Percentiles rank a stretch among this genome's conserved stretches.
Conservation (phyloP, 2,888 invertebrate species). For the Chorisops tibialis region DNA sequence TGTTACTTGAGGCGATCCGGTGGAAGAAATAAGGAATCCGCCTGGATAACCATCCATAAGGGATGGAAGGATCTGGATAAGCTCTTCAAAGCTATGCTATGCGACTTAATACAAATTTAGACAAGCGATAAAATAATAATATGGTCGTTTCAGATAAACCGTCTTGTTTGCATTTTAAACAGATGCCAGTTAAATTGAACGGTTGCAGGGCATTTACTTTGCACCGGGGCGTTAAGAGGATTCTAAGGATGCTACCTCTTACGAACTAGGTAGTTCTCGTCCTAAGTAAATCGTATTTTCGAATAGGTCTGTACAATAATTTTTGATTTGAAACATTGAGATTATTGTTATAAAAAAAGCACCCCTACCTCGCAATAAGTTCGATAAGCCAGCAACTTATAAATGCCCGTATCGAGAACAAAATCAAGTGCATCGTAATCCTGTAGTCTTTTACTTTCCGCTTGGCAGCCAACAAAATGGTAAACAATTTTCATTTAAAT, state of each 20-base stretch:
- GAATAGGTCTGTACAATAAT: too few species aligned
- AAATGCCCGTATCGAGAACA: too few species aligned
- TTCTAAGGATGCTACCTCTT: too few species aligned
- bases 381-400: too few species aligned
- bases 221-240: neutral
- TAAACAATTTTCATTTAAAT: constrained; percentile 6
- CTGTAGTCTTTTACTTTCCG: too few species aligned
- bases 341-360: too few species aligned
- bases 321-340: too few species aligned
- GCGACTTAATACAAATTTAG: constrained; percentile 33
- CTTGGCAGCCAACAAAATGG: too few species aligned
- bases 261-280: too few species aligned
- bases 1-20: constrained; percentile 33
- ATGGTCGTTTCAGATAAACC: constrained; percentile 35
- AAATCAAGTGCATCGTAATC: too few species aligned
- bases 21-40: constrained; percentile 27
- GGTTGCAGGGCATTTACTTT: constrained; percentile 21
- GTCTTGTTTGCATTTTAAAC: constrained; percentile 35
- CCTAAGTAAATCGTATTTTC: too few species aligned
- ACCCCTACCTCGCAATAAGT: too few species aligned
- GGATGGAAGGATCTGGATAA: constrained; percentile 4
- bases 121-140: constrained; percentile 35
- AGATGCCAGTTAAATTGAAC: constrained; percentile 31
- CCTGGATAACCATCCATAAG: neutral
- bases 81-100: constrained; percentile 5